Evolutionary conservation across 2,888 invertebrate species (phyloP).

Genomic region (Clusia tigrina): DNA sequence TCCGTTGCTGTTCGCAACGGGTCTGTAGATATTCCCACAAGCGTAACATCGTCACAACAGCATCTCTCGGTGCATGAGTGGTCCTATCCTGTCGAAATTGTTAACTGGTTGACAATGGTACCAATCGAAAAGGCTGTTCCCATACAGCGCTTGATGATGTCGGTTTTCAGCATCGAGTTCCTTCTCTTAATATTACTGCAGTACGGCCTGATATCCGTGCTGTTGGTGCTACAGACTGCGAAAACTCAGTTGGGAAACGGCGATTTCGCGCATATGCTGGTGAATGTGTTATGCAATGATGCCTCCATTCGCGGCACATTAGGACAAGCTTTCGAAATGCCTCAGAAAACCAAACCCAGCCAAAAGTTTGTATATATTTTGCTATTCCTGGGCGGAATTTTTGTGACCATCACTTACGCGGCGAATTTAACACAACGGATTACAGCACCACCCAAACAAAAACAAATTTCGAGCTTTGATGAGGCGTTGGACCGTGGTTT

Average conservation of each 20-base stretch:
- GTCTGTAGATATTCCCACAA: constrained; percentile 35
- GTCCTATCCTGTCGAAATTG: constrained; percentile 37
- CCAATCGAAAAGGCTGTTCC: constrained; percentile 40
- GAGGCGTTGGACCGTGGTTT: constrained; percentile 36
- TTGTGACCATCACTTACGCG: constrained; percentile 42
- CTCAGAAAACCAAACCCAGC: constrained; percentile 18
- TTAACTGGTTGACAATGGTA: constrained; percentile 42
- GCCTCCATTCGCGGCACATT: constrained; percentile 43
- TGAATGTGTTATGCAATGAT: constrained; percentile 35
- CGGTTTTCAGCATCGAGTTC: constrained; percentile 18
- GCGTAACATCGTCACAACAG: constrained; percentile 14
- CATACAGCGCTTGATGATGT: constrained; percentile 26
- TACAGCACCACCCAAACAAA: constrained; percentile 37
- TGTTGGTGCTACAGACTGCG: constrained; percentile 18
- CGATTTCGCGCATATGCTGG: too few species aligned
- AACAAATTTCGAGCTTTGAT: constrained; percentile 36
- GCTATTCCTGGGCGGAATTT: constrained; percentile 38
- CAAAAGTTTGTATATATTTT: constrained; percentile 33
- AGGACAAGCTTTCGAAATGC: constrained; percentile 42
- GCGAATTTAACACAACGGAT: constrained; percentile 43
- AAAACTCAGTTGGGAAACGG: constrained; percentile 11
- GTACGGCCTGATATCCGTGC: constrained; percentile 26
- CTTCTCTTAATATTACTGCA: constrained; percentile 20
- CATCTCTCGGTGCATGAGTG: constrained; percentile 20
- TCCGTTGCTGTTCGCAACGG: constrained; percentile 24